A percentile compares a stretch with the other conserved stretches of the same genome.
Conservation (phyloP, 1,140 invertebrate species). For the Bombus confusus region DNA sequence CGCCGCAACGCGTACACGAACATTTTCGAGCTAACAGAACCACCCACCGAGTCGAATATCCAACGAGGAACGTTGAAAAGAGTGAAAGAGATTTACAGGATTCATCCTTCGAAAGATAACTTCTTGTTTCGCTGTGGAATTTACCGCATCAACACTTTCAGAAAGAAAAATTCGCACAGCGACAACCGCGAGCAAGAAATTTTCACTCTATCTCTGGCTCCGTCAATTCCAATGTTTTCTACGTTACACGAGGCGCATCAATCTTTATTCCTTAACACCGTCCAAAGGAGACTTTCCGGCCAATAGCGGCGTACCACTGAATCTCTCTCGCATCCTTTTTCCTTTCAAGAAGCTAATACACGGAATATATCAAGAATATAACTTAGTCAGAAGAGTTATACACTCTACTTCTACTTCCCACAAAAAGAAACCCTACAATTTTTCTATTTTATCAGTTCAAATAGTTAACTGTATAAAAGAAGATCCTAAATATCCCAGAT, state of each 20-base stretch:
- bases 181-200: neutral
- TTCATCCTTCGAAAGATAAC: neutral
- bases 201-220: neutral
- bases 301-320: too few species aligned
- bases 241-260: neutral
- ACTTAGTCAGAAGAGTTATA: neutral
- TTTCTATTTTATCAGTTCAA: neutral
- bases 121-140: neutral
- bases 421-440: neutral
- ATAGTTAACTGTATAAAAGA: neutral
- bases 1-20: neutral
- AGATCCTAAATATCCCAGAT: neutral
- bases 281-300: too few species aligned
- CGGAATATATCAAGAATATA: neutral
- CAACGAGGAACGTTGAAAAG: neutral
- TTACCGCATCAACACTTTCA: too few species aligned
- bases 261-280: neutral
- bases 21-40: neutral
- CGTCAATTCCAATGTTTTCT: constrained; percentile 1
- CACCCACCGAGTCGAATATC: neutral
- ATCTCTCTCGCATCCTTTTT: neutral
- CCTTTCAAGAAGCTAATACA: neutral
- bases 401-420: neutral
- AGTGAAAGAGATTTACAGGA: neutral
- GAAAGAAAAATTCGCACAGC: neutral